phyloP scores from a whole-genome alignment of 2,888 invertebrate species.

The Latheticus oryzae region DNA sequence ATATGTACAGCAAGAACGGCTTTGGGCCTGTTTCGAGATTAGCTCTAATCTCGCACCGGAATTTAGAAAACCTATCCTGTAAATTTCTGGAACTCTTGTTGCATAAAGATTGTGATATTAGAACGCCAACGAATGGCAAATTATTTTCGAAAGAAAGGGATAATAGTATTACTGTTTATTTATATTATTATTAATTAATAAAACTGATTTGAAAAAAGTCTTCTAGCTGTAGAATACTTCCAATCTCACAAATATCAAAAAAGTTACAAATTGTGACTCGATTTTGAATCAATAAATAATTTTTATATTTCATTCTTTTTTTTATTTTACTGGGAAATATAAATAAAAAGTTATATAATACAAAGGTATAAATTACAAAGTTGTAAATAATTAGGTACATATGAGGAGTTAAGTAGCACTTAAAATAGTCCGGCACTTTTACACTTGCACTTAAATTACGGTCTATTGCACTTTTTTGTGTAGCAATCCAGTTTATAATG shows the following conservation, averaged over 20 bases:
- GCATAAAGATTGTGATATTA: slow-evolving; percentile 42
- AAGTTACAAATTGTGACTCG: too few species aligned
- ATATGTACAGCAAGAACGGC: slow-evolving; percentile 59
- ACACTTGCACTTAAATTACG: slow-evolving; percentile 28
- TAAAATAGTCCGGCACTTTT: slow-evolving; percentile 18
- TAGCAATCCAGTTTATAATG: slow-evolving; percentile 9
- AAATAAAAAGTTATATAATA: slow-evolving; percentile 34
- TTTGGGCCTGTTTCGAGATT: slow-evolving; percentile 64
- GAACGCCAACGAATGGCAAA: slow-evolving; percentile 34
- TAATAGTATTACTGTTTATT: slow-evolving; percentile 30
- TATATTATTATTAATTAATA: slow-evolving; percentile 20
- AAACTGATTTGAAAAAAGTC: slow-evolving; percentile 18
- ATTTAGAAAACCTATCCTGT: slow-evolving; percentile 60
- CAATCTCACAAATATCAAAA: too few species aligned
- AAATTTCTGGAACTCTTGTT: slow-evolving; percentile 26
- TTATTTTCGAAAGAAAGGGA: slow-evolving; percentile 18
- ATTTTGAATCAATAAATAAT: too few species aligned
- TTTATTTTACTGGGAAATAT: slow-evolving; percentile 20
- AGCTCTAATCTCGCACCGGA: slow-evolving; percentile 58
- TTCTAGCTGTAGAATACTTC: too few species aligned
- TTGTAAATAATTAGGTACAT: too few species aligned
- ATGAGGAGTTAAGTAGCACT: too few species aligned
- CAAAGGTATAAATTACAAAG: slow-evolving; percentile 18
- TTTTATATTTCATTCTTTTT: too few species aligned
- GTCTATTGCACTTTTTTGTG: slow-evolving; percentile 29